Evolutionary conservation across 2,113 vertebrate genomes (phyloP).

Genomic region (Butorides virescens): DNA sequence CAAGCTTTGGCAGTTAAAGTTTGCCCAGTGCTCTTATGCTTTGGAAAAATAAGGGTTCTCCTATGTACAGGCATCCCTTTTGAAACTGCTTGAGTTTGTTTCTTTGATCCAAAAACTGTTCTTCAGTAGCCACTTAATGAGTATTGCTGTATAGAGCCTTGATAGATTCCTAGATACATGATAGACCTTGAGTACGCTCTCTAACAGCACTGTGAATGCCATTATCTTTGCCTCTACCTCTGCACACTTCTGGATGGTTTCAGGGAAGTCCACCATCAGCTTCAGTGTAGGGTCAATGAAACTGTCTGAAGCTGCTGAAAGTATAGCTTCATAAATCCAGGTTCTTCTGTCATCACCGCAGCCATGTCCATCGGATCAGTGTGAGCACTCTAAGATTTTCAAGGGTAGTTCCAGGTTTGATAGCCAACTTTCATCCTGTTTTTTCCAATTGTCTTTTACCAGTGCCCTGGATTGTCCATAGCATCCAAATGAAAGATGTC

Average conservation of each 20-base stretch:
- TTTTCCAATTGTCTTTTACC: neutral
- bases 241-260: neutral
- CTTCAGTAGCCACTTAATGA: neutral
- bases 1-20: neutral
- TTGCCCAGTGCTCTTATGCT: neutral
- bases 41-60: neutral
- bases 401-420: neutral
- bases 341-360: neutral
- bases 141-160: neutral
- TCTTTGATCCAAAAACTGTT: neutral
- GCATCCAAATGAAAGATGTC: neutral
- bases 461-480: neutral
- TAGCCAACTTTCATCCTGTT: neutral
- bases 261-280: neutral
- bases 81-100: neutral
- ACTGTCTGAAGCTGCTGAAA: neutral
- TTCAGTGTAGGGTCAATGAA: neutral
- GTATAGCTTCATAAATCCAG: neutral
- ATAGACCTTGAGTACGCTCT: neutral
- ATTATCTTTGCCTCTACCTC: neutral
- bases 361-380: neutral
- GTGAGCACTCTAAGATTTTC: neutral
- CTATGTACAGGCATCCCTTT: neutral
- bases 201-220: neutral
- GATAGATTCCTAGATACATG: neutral